These are phyloP conservation scores for Helobdella robusta DNA, from an alignment of 2,888 invertebrate species.

Conservation along the genomic window DNA sequence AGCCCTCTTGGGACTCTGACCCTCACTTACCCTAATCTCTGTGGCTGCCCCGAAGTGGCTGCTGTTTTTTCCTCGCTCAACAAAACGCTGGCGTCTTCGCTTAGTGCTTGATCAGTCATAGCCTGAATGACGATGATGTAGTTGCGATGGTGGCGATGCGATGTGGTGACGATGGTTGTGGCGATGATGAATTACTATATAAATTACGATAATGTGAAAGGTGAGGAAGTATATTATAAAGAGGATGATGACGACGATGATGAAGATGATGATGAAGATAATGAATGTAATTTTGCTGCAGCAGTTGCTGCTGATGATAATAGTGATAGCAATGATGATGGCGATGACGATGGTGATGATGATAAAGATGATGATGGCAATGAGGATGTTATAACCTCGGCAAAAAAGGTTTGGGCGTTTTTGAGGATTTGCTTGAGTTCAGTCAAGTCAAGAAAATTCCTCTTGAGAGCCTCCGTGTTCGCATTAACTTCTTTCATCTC, in stretches of 20 bases:
- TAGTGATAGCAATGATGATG: too few species aligned
- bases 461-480: conserved; percentile 91
- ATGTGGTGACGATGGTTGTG: too few species aligned
- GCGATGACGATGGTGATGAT: neutral
- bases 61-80: conserved; percentile 75
- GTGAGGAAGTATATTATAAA: too few species aligned
- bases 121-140: conserved; percentile 44
- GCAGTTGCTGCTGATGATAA: neutral
- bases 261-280: too few species aligned
- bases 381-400: conserved; percentile 60
- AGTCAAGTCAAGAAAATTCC: conserved; percentile 89
- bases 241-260: too few species aligned
- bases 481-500: conserved; percentile 95
- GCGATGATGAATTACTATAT: too few species aligned
- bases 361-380: neutral
- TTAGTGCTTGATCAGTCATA: conserved; percentile 85
- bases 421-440: conserved; percentile 93
- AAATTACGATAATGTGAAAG: too few species aligned
- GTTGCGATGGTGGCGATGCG: too few species aligned
- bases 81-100: conserved; percentile 74
- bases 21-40: conserved; percentile 74
- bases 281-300: neutral
- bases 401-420: conserved; percentile 97
- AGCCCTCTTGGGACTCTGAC: neutral
- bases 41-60: conserved; percentile 82